Conservation (phyloP, 2,113 vertebrate species). For the Microcebus tavaratra region DNA sequence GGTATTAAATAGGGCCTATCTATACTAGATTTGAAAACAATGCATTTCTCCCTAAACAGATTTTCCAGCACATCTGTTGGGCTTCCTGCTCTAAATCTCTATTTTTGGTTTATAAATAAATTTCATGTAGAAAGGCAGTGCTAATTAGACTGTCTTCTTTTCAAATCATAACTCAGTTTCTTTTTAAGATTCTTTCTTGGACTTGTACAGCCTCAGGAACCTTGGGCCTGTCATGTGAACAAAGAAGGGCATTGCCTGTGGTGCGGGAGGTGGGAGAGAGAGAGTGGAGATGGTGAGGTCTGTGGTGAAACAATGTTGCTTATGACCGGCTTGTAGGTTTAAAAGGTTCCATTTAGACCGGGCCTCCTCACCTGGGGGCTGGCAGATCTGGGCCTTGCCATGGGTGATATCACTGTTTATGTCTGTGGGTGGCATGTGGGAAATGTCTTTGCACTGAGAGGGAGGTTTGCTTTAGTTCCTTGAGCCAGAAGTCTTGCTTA, state of each 20-base stretch:
- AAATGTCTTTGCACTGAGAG: not conserved
- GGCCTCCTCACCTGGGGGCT: not conserved
- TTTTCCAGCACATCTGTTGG: not conserved
- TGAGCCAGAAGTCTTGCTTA: not conserved
- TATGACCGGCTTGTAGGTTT: not conserved
- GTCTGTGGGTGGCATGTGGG: not conserved
- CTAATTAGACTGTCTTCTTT: not conserved
- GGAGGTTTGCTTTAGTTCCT: not conserved
- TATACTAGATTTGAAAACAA: rapidly evolving
- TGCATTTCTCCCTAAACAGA: not conserved
- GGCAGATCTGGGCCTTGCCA: not conserved
- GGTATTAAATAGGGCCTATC: not conserved
- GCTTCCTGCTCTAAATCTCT: not conserved
- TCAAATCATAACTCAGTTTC: not conserved
- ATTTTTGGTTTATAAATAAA: not conserved
- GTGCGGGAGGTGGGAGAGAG: not conserved
- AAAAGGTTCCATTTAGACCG: not conserved
- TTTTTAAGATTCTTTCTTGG: not conserved
- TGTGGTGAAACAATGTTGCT: not conserved
- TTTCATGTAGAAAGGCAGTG: not conserved
- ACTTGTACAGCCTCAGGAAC: not conserved
- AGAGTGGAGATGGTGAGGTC: not conserved
- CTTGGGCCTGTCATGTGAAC: constrained; percentile 13
- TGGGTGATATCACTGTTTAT: not conserved
- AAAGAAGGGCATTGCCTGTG: not conserved